Conservation (phyloP, 2,113 vertebrate genomes). For the Platichthys stellatus region DNA sequence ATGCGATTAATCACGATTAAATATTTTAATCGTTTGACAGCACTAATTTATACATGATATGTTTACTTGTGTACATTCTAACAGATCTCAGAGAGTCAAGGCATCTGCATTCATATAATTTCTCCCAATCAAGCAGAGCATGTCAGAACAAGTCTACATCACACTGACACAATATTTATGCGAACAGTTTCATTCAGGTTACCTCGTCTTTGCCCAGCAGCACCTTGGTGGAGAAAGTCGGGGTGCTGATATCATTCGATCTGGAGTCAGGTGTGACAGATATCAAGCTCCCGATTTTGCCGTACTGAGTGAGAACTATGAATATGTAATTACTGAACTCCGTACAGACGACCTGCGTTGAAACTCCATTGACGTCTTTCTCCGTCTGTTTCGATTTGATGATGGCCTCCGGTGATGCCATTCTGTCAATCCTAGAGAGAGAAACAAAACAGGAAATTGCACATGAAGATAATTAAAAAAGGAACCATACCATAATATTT, state of each 20-base stretch:
- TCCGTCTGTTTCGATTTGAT: slow-evolving; percentile 86
- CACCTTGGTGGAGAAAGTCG: slow-evolving; percentile 88
- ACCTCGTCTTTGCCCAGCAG: slow-evolving; percentile 97
- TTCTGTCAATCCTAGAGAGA: slow-evolving; percentile 62
- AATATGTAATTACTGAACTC: slow-evolving; percentile 93
- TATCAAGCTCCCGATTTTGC: slow-evolving; percentile 93
- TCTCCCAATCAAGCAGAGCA: not conserved
- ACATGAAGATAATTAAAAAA: too few relatives aligned
- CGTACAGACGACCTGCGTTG: slow-evolving; percentile 93
- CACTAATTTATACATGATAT: too few relatives aligned
- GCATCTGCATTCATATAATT: not conserved
- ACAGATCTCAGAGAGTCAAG: slow-evolving; percentile 34
- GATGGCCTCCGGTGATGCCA: slow-evolving; percentile 81
- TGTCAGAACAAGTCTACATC: slow-evolving; percentile 32
- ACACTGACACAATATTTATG: slow-evolving; percentile 41
- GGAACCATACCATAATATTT: too few relatives aligned
- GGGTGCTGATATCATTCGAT: slow-evolving; percentile 83
- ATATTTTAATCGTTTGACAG: too few relatives aligned
- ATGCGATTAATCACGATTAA: too few relatives aligned
- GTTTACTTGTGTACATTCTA: slow-evolving; percentile 32
- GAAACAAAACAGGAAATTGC: not conserved
- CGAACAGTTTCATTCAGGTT: slow-evolving; percentile 41
- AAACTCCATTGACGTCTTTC: slow-evolving; percentile 85
- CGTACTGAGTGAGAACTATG: slow-evolving; percentile 92
- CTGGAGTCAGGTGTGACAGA: slow-evolving; percentile 87